Evolutionary conservation across 2,888 invertebrate genomes (phyloP).

Genomic region (Ormyrus pomaceus): DNA sequence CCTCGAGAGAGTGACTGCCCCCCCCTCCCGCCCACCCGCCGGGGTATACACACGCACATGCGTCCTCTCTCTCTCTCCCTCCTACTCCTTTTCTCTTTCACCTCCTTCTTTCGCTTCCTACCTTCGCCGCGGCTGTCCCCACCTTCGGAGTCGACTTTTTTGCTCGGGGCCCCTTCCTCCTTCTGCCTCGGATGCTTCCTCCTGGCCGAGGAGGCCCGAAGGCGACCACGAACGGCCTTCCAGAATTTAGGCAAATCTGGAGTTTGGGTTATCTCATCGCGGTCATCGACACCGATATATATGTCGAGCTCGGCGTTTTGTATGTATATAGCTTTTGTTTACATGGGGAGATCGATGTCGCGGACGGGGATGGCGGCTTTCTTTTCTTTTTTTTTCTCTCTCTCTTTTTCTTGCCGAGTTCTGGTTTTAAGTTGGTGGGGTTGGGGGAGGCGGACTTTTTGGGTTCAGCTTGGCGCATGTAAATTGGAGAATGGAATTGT

Average conservation of each 20-base stretch:
- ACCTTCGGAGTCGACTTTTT: neutral
- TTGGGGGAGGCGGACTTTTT: no score
- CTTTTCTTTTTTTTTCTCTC: no score
- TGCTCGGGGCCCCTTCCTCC: neutral
- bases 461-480: no score
- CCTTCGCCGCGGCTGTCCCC: constrained; percentile 28
- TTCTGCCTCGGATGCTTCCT: neutral
- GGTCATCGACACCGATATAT: constrained; percentile 12
- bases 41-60: constrained; percentile 57
- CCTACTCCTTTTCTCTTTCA: constrained; percentile 48
- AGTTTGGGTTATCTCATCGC: constrained; percentile 38
- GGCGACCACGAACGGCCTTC: constrained; percentile 34
- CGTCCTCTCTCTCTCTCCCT: constrained; percentile 59
- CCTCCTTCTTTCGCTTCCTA: constrained; percentile 55
- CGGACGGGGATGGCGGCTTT: no score
- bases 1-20: constrained; percentile 54
- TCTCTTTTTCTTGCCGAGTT: no score
- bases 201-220: neutral
- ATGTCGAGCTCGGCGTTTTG: neutral
- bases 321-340: neutral
- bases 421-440: no score
- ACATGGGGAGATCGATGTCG: neutral
- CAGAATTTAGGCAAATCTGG: constrained; percentile 33
- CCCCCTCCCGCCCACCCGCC: constrained; percentile 53
- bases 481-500: no score